These are phyloP conservation scores for Periplaneta americana DNA, from an alignment of 1,140 invertebrate species.

Conservation along the genomic window DNA sequence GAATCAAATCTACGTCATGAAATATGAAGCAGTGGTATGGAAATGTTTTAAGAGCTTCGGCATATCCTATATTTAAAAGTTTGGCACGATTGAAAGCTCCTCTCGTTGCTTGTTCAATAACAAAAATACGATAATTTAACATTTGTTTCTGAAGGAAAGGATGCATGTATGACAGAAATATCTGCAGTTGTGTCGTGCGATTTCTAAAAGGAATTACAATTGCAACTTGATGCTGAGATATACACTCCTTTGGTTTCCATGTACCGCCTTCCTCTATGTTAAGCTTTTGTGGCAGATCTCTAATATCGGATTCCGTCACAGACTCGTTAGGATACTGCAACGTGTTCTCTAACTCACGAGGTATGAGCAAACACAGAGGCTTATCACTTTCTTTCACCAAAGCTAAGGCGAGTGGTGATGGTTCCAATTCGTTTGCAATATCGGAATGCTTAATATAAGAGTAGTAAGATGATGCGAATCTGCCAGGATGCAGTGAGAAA, in stretches of 20 bases:
- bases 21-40: slow-evolving; percentile 85
- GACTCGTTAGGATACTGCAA: slow-evolving; percentile 10
- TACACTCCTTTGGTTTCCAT: slow-evolving; percentile 67
- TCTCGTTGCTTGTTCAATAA: slow-evolving; percentile 79
- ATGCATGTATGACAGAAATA: slow-evolving; percentile 85
- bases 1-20: slow-evolving; percentile 93
- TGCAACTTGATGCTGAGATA: slow-evolving; percentile 70
- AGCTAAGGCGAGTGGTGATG: slow-evolving; percentile 20
- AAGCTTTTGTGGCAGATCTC: background rate
- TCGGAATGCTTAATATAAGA: slow-evolving; percentile 35
- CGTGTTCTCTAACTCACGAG: background rate
- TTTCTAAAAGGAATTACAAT: slow-evolving; percentile 87
- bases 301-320: slow-evolving; percentile 14
- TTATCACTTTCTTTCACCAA: background rate
- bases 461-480: slow-evolving; percentile 40
- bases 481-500: slow-evolving; percentile 36
- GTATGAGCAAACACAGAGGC: background rate
- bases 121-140: slow-evolving; percentile 81
- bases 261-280: slow-evolving; percentile 50
- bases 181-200: slow-evolving; percentile 67
- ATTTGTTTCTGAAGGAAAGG: slow-evolving; percentile 82
- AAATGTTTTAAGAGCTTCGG: slow-evolving; percentile 60
- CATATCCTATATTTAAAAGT: slow-evolving; percentile 88
- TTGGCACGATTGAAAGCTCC: slow-evolving; percentile 88
- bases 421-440: slow-evolving; percentile 37